Base-by-base conservation (phyloP, 2,888 invertebrate genomes). In the Macrosiphum euphorbiae region DNA sequence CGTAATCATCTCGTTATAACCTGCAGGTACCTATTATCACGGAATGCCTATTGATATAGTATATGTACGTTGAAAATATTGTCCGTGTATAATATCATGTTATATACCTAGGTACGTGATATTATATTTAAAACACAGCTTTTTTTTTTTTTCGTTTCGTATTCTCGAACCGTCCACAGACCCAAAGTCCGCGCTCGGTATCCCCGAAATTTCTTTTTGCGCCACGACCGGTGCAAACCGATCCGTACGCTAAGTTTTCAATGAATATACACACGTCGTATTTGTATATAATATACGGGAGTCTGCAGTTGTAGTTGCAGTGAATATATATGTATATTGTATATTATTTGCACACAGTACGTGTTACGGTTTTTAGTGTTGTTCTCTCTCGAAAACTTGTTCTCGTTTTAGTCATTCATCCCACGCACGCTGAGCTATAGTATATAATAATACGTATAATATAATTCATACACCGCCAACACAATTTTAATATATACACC, bases 331-430 rank as follows among this genome's bases (percentile, higher is more conserved):
- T 10, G 10, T 61, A 24, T 8, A 7, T 78, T 20, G 35, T 35
- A 1, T 20, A 3, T 35, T 78, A 35, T 78, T 78, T 78, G 78
- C 35, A 35, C 20, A 78, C 35, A 8, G 35, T 78, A 78, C 78
- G 78, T 78, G 78, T 78, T 78, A 78, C 78, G 35, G 78, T 78
- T 78, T 35, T 78, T 78, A 78, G 35, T 78, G 78, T 35, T 78
- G 20, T 78, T 16, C 35, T 35, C 16, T 20, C 35, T 35, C 20
- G 78, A 78, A 78, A 78, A 78, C 35, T 35, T 78, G 35, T 35
- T 78, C 78, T 78, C 35, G 78, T 78, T 35, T 78, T 78, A 78
- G 78, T 35, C 78, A 78, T 78, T 78, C 78, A 8, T 78, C 35
- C 35, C 78, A 41, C 78, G 78, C 20, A 35, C 78, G 20, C 35